Percentiles rank a stretch among this genome's conserved stretches.
Conservation (phyloP, 2,888 invertebrate genomes). For the Hedya salicella region DNA sequence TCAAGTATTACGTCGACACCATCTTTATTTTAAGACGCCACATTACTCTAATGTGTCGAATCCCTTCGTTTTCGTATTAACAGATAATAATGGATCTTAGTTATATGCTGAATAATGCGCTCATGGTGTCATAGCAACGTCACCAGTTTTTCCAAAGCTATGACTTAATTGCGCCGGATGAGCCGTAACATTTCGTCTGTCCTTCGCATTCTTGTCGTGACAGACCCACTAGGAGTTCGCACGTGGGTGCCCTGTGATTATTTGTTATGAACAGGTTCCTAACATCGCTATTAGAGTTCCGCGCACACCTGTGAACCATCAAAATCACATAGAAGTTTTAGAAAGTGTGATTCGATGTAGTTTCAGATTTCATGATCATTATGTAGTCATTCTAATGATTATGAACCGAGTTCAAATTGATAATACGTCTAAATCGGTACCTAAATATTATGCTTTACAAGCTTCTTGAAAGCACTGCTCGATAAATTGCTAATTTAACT, state of each 20-base stretch:
- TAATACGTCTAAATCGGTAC: too few species aligned
- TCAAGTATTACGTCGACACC: too few species aligned
- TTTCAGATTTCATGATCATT: neutral
- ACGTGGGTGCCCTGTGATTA: constrained; percentile 31
- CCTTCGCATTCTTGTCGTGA: constrained; percentile 36
- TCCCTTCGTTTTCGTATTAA: too few species aligned
- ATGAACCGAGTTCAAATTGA: neutral
- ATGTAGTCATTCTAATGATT: neutral
- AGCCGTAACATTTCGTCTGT: constrained; percentile 8
- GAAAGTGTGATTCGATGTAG: neutral
- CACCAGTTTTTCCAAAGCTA: neutral
- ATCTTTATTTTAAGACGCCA: too few species aligned
- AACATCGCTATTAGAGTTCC: constrained; percentile 21
- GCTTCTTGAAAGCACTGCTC: too few species aligned
- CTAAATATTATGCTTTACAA: too few species aligned
- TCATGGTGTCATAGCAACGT: neutral
- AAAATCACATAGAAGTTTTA: neutral
- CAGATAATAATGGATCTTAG: neutral
- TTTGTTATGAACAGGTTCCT: constrained; percentile 40
- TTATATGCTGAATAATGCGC: neutral
- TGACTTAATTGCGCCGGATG: constrained; percentile 13
- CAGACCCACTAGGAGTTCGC: constrained; percentile 27
- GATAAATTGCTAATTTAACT: too few species aligned
- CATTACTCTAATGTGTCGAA: too few species aligned
- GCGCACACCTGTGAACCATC: neutral